These are phyloP conservation scores for Apostichopus californicus DNA, from an alignment of 35 echinoderm and acorn worm species.

Conservation along the genomic window DNA sequence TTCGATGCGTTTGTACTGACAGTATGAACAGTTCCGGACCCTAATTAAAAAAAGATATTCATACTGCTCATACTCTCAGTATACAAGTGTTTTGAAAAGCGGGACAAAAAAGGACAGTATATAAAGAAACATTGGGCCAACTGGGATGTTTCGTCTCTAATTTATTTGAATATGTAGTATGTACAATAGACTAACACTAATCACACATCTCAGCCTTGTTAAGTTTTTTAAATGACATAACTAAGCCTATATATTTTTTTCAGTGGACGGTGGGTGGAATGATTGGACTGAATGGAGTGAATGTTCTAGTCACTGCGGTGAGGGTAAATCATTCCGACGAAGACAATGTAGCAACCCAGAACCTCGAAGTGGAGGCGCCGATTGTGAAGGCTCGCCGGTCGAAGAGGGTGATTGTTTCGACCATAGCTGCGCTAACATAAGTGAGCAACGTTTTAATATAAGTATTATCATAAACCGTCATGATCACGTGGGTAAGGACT, in stretches of 20 bases:
- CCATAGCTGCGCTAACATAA: conserved; percentile 59
- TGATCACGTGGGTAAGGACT: not conserved
- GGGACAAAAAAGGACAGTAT: too few relatives aligned
- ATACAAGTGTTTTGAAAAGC: too few relatives aligned
- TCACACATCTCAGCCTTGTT: too few relatives aligned
- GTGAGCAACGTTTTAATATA: conserved; percentile 32
- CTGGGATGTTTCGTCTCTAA: too few relatives aligned
- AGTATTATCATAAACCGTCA: not conserved
- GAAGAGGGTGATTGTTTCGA: conserved; percentile 82
- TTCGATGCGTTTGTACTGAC: too few relatives aligned
- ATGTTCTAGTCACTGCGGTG: conserved; percentile 84
- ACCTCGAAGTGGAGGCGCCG: conserved; percentile 62
- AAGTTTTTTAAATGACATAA: too few relatives aligned
- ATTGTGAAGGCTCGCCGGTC: conserved; percentile 55
- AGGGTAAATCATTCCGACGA: conserved; percentile 64
- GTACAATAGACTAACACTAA: too few relatives aligned
- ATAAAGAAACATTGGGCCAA: too few relatives aligned
- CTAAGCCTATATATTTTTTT: not conserved
- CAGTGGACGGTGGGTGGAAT: conserved; percentile 87
- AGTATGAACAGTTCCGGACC: too few relatives aligned
- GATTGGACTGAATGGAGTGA: conserved; percentile 79
- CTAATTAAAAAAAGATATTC: too few relatives aligned
- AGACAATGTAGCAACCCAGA: conserved; percentile 73
- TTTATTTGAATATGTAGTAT: too few relatives aligned
- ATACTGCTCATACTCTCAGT: too few relatives aligned